Percentiles rank a stretch among this genome's conserved stretches.
phyloP scores from a whole-genome alignment of 2,888 invertebrate species.

The Conops quadrifasciatus region DNA sequence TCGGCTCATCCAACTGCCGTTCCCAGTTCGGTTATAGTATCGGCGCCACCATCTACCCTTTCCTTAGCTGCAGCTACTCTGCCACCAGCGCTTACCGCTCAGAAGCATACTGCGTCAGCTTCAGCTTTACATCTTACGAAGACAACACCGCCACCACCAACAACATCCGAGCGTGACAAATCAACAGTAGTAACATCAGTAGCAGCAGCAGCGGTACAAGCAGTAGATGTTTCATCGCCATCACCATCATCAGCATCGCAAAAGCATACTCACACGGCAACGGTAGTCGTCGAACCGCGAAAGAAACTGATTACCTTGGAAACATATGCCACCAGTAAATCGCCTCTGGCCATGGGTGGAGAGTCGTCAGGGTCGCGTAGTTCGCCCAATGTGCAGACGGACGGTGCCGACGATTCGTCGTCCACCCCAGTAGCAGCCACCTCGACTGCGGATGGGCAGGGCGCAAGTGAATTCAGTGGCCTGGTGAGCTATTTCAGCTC shows the following conservation, averaged over 20 bases:
- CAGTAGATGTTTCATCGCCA: conserved; percentile 45
- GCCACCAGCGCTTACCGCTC: conserved; percentile 32
- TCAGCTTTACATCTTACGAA: background rate
- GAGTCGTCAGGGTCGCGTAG: conserved; percentile 53
- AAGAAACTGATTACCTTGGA: conserved; percentile 62
- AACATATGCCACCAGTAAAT: conserved; percentile 56
- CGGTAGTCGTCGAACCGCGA: conserved; percentile 48
- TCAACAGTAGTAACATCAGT: conserved; percentile 12
- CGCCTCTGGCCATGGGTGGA: conserved; percentile 51
- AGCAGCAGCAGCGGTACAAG: background rate
- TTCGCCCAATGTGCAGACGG: conserved; percentile 51
- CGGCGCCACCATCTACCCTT: conserved; percentile 40
- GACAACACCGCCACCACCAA: conserved; percentile 43
- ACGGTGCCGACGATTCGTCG: conserved; percentile 52
- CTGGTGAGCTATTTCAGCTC: conserved; percentile 92
- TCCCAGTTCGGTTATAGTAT: conserved; percentile 48
- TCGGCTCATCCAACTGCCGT: conserved; percentile 43
- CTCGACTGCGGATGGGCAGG: conserved; percentile 39
- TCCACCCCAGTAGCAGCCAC: conserved; percentile 60
- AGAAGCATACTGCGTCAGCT: conserved; percentile 1
- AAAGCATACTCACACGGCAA: conserved; percentile 43
- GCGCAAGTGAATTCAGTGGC: conserved; percentile 82
- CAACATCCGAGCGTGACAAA: conserved; percentile 36
- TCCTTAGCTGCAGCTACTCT: conserved; percentile 34
- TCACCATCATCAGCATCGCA: conserved; percentile 42